Percentiles rank a stretch among this genome's conserved stretches.
phyloP scores from a whole-genome alignment of 2,888 invertebrate genomes.

The Aromia moschata region DNA sequence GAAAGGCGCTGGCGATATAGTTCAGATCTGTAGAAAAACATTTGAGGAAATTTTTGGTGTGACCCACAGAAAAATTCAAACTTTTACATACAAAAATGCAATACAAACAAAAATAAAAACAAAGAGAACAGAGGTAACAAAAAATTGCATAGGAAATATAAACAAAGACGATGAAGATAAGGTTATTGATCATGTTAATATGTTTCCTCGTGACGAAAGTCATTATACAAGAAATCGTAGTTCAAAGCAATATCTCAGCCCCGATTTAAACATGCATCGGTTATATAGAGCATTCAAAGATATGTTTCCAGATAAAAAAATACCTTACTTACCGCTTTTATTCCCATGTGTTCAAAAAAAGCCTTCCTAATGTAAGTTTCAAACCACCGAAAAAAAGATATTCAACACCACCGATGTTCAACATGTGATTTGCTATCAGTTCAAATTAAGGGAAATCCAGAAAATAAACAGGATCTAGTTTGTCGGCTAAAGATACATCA shows the following conservation, averaged over 20 bases:
- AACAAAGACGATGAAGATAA: neutral
- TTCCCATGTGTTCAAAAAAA: neutral
- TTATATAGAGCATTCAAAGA: neutral
- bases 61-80: neutral
- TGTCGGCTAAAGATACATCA: too few relatives aligned
- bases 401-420: too few relatives aligned
- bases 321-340: neutral
- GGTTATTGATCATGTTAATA: neutral
- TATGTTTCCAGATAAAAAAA: neutral
- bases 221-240: neutral
- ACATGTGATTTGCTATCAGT: too few relatives aligned
- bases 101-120: neutral
- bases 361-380: neutral
- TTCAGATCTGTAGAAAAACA: neutral
- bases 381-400: neutral
- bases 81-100: too few relatives aligned
- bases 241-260: neutral
- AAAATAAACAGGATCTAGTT: too few relatives aligned
- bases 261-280: neutral
- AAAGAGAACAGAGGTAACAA: neutral
- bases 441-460: too few relatives aligned
- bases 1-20: neutral
- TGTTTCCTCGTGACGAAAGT: neutral
- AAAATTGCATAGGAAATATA: neutral
- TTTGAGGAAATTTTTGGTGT: neutral